phyloP scores from a whole-genome alignment of 2,888 invertebrate species.

The Lapara coniferarum region DNA sequence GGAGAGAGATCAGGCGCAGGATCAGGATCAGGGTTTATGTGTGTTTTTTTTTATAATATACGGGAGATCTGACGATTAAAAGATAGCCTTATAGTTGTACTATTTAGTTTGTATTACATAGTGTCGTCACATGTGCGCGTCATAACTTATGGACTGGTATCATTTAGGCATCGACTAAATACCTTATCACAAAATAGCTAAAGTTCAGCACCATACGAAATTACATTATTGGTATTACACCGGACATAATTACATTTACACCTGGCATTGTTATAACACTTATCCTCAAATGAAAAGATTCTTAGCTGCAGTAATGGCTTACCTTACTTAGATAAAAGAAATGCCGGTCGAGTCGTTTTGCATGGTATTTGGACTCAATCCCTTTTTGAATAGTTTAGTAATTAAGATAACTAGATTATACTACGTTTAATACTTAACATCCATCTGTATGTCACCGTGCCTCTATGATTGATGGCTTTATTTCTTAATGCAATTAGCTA shows the following conservation, averaged over 20 bases:
- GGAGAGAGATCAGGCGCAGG: no score
- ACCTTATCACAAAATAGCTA: not conserved
- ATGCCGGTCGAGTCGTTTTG: not conserved
- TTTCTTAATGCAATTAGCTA: not conserved
- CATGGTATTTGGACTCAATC: constrained; percentile 19
- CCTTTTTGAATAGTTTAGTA: constrained; percentile 14
- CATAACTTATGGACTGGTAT: no score
- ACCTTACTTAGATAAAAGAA: constrained; percentile 14
- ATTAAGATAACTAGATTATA: constrained; percentile 8
- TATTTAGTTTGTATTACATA: no score
- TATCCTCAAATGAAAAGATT: not conserved
- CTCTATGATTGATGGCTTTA: not conserved
- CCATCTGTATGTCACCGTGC: not conserved
- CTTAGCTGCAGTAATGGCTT: not conserved
- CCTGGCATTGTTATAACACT: no score
- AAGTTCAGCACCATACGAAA: not conserved
- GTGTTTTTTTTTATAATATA: no score
- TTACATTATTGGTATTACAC: not conserved
- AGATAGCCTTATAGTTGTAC: no score
- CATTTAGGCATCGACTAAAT: not conserved
- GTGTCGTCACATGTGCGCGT: no score
- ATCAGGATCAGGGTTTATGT: no score
- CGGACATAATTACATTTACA: no score
- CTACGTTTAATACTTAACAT: not conserved
- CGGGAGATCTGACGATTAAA: no score